Conservation (phyloP, 2,888 invertebrate species). For the Hoplodrina blanda region DNA sequence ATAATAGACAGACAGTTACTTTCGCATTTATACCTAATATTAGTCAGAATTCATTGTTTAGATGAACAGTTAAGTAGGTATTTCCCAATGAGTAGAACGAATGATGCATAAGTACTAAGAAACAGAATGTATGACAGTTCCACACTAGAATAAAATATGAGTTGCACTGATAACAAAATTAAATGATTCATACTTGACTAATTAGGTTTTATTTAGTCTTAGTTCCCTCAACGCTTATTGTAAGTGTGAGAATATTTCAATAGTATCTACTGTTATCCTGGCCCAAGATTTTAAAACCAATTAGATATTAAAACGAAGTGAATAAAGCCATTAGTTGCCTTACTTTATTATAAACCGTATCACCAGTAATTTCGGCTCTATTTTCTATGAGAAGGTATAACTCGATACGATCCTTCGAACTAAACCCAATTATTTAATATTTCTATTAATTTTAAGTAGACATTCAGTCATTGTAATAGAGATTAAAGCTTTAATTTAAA, state of each 20-base stretch:
- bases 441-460: background rate
- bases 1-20: too few relatives aligned
- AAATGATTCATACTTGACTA: conserved; percentile 42
- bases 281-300: background rate
- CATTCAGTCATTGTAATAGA: too few relatives aligned
- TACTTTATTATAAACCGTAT: background rate
- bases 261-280: background rate
- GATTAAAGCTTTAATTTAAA: too few relatives aligned
- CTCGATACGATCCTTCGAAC: background rate
- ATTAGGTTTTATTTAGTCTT: conserved; percentile 20
- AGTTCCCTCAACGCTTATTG: background rate
- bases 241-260: background rate
- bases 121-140: conserved; percentile 73
- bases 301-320: conserved; percentile 1
- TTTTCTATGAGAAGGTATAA: background rate
- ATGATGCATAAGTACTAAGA: conserved; percentile 74
- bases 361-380: background rate
- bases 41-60: background rate
- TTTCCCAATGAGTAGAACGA: conserved; percentile 74
- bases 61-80: conserved; percentile 25
- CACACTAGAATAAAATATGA: conserved; percentile 64
- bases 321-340: conserved; percentile 1
- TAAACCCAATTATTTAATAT: background rate
- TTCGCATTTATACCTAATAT: too few relatives aligned
- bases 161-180: conserved; percentile 53